Evolutionary conservation across 2,797 vertebrate genomes (phyloP).

Genomic region (Pseudopleuronectes americanus): DNA sequence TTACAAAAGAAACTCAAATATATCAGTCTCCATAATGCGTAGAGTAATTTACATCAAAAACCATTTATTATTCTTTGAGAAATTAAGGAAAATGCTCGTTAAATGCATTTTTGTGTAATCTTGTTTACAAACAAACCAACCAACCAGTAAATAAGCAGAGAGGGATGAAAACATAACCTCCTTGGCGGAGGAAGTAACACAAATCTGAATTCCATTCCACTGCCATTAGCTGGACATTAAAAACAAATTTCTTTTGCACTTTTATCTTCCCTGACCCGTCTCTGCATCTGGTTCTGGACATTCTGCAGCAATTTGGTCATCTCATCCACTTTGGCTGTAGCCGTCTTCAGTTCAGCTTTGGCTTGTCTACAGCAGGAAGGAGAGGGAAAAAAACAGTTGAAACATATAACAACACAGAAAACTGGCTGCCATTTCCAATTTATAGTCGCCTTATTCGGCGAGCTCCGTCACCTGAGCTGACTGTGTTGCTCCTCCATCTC

Average conservation of each 20-base stretch:
- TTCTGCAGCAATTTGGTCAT: conserved; percentile 85
- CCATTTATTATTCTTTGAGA: too few species aligned
- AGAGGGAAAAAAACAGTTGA: not conserved
- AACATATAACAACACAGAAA: not conserved
- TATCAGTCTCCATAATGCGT: too few species aligned
- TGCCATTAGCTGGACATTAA: too few species aligned
- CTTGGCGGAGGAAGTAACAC: too few species aligned
- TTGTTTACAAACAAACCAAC: too few species aligned
- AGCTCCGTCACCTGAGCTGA: conserved; percentile 87
- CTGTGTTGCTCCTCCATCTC: conserved; percentile 88
- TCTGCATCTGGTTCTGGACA: conserved; percentile 86
- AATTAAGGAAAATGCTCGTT: too few species aligned
- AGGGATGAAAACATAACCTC: too few species aligned
- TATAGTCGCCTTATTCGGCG: not conserved
- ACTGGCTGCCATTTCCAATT: not conserved
- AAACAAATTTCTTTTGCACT: not conserved
- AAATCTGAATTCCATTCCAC: too few species aligned
- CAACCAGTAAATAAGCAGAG: too few species aligned
- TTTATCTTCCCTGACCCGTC: conserved; percentile 82
- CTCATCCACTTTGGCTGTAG: conserved; percentile 88
- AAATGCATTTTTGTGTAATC: too few species aligned
- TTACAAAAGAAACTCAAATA: too few species aligned
- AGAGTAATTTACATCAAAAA: too few species aligned
- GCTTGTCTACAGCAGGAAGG: conserved; percentile 81
- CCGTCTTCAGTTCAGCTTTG: conserved; percentile 87